Conservation (phyloP, 1,140 invertebrate species). For the Papilio dardanus region DNA sequence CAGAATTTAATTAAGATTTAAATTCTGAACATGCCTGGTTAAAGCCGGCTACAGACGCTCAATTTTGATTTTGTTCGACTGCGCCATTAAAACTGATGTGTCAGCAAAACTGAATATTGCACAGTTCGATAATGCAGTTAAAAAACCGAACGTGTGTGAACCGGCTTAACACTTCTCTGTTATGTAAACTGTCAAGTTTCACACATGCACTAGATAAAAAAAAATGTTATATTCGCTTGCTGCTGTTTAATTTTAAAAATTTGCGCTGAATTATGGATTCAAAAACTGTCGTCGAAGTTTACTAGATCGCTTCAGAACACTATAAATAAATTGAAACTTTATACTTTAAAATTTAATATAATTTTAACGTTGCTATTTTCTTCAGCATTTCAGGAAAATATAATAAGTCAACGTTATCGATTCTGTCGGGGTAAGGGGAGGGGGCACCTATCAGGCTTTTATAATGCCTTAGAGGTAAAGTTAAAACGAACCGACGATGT, state of each 20-base stretch:
- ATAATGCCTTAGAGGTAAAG: conserved; percentile 33
- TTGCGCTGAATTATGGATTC: background rate
- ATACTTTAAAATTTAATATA: background rate
- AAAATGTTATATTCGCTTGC: background rate
- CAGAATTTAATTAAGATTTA: background rate
- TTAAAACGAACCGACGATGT: conserved; percentile 32
- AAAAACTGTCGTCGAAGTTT: background rate
- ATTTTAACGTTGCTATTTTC: background rate
- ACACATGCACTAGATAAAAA: no score
- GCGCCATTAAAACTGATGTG: no score
- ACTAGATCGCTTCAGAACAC: background rate
- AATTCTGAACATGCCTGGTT: no score
- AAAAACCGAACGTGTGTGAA: no score
- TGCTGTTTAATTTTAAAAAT: background rate
- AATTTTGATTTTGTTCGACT: no score
- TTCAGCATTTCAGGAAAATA: conserved; percentile 12
- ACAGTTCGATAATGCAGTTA: no score
- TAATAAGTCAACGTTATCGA: conserved; percentile 35
- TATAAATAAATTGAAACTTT: background rate
- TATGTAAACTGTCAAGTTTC: no score
- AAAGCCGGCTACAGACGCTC: no score
- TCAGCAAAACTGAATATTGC: no score
- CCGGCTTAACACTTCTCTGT: no score
- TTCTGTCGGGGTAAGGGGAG: background rate
- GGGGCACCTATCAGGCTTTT: conserved; percentile 29